phyloP scores from a whole-genome alignment of 2,797 vertebrate genomes.

The Hephaestus fuliginosus region DNA sequence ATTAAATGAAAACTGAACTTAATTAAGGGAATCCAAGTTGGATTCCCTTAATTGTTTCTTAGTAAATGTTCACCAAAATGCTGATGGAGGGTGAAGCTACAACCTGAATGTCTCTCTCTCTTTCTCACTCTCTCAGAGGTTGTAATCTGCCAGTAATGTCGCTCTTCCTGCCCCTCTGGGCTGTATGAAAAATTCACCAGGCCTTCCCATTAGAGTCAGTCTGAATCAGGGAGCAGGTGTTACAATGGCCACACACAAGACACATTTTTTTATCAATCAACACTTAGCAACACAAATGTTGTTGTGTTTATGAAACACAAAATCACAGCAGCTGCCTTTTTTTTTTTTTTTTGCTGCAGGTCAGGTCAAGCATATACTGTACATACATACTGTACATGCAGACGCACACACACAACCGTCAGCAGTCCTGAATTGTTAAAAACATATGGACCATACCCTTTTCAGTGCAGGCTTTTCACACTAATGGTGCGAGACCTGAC shows the following conservation, averaged over 20 bases:
- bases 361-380: background rate
- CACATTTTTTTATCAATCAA: conserved; percentile 57
- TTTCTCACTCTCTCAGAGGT: conserved; percentile 64
- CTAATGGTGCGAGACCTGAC: conserved; percentile 77
- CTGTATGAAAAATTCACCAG: conserved; percentile 95
- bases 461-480: conserved; percentile 69
- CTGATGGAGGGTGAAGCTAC: background rate
- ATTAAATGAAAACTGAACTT: background rate
- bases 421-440: conserved; percentile 42
- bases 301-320: conserved; percentile 67
- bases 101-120: conserved; percentile 37
- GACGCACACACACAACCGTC: conserved; percentile 7
- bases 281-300: conserved; percentile 78
- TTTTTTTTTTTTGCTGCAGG: conserved; percentile 27
- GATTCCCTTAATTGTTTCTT: background rate
- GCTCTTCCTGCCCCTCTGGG: conserved; percentile 88
- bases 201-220: conserved; percentile 92
- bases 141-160: conserved; percentile 85
- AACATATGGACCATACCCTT: conserved; percentile 65
- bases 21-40: no score
- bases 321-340: conserved; percentile 66
- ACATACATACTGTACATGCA: conserved; percentile 8
- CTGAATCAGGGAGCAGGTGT: conserved; percentile 85
- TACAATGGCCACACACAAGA: conserved; percentile 53
- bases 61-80: background rate